These are phyloP conservation scores for Tiphia femorata DNA, from an alignment of 2,888 invertebrate species.

Conservation along the genomic window DNA sequence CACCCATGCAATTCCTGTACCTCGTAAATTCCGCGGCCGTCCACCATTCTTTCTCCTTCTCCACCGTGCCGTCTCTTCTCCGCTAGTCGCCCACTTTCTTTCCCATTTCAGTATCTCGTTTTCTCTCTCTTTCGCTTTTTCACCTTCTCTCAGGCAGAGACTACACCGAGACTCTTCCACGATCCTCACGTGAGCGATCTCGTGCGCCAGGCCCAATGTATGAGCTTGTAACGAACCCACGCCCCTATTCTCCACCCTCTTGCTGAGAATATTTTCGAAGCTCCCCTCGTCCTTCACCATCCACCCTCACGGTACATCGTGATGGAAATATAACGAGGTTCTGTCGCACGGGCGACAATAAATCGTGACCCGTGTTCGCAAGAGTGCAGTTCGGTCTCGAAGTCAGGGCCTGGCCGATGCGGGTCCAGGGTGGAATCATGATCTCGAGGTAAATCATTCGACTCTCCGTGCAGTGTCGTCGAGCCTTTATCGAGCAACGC, in stretches of 20 bases:
- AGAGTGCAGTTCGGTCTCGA: not conserved
- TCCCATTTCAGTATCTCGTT: not conserved
- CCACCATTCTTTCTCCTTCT: conserved; percentile 8
- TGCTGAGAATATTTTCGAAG: conserved; percentile 6
- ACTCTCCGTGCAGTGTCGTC: no score
- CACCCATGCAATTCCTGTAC: conserved; percentile 31
- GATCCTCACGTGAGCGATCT: no score
- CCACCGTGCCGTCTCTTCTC: not conserved
- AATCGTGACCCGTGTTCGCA: conserved; percentile 10
- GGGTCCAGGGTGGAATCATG: no score
- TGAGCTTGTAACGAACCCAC: no score
- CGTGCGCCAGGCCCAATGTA: no score
- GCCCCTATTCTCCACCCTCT: not conserved
- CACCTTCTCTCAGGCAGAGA: no score
- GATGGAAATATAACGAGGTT: conserved; percentile 13
- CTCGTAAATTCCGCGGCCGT: conserved; percentile 30
- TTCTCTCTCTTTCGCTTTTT: not conserved
- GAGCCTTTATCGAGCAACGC: no score
- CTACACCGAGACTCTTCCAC: no score
- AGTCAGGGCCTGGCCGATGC: no score
- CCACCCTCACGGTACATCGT: not conserved
- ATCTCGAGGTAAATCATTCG: no score
- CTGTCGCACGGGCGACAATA: conserved; percentile 5
- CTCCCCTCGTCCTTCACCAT: not conserved
- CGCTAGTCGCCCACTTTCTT: conserved; percentile 1